Percentiles rank a stretch among this genome's conserved stretches.
Evolutionary conservation across 1,140 invertebrate species (phyloP).

Genomic region (Lepidotrigona ventralis): DNA sequence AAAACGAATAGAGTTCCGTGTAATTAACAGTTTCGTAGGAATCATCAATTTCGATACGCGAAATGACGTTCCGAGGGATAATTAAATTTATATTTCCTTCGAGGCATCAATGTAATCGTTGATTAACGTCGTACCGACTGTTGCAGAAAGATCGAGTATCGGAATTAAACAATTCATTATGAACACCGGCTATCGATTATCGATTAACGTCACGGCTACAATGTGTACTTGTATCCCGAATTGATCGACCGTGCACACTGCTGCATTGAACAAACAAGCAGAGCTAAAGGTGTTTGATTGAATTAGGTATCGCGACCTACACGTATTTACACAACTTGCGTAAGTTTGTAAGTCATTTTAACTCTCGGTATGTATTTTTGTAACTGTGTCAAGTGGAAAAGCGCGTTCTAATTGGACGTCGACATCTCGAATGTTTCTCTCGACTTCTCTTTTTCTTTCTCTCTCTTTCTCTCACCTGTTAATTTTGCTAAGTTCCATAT

Average conservation of each 20-base stretch:
- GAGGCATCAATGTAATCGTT: background rate
- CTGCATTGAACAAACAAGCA: conserved; percentile 22
- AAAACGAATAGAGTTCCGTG: background rate
- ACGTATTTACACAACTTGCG: background rate
- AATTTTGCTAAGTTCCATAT: background rate
- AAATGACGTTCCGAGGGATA: background rate
- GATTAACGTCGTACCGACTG: background rate
- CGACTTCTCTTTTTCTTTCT: no score
- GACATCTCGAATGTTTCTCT: background rate
- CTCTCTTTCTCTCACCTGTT: background rate
- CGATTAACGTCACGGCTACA: conserved; percentile 24
- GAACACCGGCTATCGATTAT: conserved; percentile 33
- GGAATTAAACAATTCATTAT: conserved; percentile 36
- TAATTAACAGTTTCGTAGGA: background rate
- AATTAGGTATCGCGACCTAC: conserved; percentile 7
- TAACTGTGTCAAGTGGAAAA: background rate
- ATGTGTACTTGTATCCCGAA: conserved; percentile 32
- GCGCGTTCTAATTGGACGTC: background rate
- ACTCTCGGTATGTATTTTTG: background rate
- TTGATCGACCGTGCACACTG: conserved; percentile 21
- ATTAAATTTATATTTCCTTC: background rate
- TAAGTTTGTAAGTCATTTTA: background rate
- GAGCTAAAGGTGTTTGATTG: conserved; percentile 34
- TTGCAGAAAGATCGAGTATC: background rate
- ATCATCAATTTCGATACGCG: background rate